Conservation (phyloP, 2,113 vertebrate genomes). For the Ailuropoda melanoleuca region DNA sequence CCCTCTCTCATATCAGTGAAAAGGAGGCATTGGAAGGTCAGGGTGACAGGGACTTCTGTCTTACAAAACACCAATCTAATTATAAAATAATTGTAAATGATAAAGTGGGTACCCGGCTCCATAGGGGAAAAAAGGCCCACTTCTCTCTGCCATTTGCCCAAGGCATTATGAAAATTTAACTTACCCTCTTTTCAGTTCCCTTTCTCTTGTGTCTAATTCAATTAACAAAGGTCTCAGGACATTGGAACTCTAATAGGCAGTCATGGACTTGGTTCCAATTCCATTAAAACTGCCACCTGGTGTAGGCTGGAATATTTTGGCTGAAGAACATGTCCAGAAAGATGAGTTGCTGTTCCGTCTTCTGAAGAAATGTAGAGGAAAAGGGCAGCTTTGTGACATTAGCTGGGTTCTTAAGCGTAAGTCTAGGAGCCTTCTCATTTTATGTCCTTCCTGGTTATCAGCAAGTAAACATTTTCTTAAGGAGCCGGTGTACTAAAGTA, state of each 20-base stretch:
- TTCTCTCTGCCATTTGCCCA: constrained; percentile 67
- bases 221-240: background rate
- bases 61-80: constrained; percentile 75
- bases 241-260: background rate
- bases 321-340: background rate
- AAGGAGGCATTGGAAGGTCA: constrained; percentile 63
- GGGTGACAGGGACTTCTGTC: constrained; percentile 57
- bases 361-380: background rate
- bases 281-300: background rate
- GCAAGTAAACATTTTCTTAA: background rate
- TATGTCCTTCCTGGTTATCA: background rate
- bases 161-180: constrained; percentile 60
- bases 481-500: background rate
- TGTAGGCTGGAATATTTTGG: background rate
- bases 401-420: background rate
- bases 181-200: constrained; percentile 24
- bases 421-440: background rate
- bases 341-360: background rate
- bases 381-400: background rate
- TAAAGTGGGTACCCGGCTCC: constrained; percentile 52
- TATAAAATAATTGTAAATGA: constrained; percentile 74
- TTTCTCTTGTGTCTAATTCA: constrained; percentile 50
- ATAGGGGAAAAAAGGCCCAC: constrained; percentile 51
- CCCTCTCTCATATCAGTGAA: constrained; percentile 33
- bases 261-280: background rate